Percentiles rank a stretch among this genome's conserved stretches.
Conservation (phyloP, 2,797 vertebrate species). For the Hyperoplus immaculatus region DNA sequence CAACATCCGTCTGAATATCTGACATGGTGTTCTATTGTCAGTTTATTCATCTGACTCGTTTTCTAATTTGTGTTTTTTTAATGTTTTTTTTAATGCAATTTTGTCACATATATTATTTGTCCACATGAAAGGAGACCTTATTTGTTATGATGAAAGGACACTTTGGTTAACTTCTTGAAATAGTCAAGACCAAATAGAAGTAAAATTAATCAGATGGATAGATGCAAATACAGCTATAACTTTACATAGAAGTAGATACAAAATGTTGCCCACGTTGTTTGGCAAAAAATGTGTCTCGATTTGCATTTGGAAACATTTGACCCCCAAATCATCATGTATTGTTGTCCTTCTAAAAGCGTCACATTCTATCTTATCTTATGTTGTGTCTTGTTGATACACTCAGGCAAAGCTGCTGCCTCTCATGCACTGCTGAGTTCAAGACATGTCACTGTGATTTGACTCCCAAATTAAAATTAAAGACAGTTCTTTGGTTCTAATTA, state of each 20-base stretch:
- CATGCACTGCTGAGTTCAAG: background rate
- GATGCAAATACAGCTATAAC: background rate
- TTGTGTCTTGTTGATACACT: conserved; percentile 8
- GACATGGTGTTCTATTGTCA: background rate
- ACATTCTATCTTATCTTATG: background rate
- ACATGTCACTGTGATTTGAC: conserved; percentile 7
- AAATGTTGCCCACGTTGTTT: background rate
- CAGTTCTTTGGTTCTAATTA: conserved; percentile 13
- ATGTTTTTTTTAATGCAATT: background rate
- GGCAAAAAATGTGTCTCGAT: background rate
- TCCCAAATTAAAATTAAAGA: conserved; percentile 28
- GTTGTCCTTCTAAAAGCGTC: background rate
- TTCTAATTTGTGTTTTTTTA: background rate
- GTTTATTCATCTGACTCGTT: conserved; percentile 5
- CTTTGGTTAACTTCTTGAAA: background rate
- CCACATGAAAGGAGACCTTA: background rate
- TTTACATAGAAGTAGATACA: background rate
- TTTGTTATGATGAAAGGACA: background rate
- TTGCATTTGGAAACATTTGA: conserved; percentile 4
- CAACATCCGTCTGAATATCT: conserved; percentile 7
- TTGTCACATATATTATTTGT: background rate
- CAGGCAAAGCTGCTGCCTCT: background rate
- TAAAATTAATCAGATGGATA: background rate
- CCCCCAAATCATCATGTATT: background rate
- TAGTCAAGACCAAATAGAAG: background rate